Evolutionary conservation across 2,113 vertebrate genomes (phyloP).

Genomic region (Harpagus bidentatus): DNA sequence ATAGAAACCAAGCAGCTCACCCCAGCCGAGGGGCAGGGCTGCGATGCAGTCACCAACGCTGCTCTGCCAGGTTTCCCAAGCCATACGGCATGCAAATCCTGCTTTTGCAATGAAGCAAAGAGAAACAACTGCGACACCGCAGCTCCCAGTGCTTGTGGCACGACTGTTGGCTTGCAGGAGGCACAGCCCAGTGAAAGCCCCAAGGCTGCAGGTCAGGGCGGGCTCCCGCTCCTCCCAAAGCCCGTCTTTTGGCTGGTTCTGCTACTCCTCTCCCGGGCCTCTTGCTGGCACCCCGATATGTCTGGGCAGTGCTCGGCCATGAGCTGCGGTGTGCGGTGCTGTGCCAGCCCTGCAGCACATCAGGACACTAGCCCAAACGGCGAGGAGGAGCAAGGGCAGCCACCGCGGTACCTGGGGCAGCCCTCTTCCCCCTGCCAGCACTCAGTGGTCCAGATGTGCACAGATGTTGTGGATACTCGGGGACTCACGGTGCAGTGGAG

Average conservation of each 20-base stretch:
- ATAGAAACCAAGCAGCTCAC: neutral
- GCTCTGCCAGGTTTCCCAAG: neutral
- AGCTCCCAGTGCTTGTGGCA: neutral
- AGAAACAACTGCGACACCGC: accelerated
- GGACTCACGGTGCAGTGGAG: neutral
- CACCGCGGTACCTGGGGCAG: accelerated
- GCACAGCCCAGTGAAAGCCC: neutral
- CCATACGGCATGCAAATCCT: accelerated
- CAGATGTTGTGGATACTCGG: neutral
- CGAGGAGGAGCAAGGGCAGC: neutral
- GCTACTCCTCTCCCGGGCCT: neutral
- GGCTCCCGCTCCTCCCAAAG: neutral
- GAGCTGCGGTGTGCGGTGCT: accelerated
- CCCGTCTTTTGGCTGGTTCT: neutral
- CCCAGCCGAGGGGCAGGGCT: accelerated
- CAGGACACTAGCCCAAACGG: neutral
- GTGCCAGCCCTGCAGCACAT: neutral
- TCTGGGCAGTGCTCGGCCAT: accelerated
- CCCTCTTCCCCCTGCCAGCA: too few species aligned
- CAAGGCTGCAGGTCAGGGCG: neutral
- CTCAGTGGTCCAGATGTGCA: neutral
- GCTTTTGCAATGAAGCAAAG: neutral
- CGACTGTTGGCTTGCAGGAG: neutral
- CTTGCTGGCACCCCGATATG: accelerated
- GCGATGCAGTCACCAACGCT: accelerated